Base-by-base conservation (phyloP, 2,888 invertebrate species). In the Pheosia gnoma region DNA sequence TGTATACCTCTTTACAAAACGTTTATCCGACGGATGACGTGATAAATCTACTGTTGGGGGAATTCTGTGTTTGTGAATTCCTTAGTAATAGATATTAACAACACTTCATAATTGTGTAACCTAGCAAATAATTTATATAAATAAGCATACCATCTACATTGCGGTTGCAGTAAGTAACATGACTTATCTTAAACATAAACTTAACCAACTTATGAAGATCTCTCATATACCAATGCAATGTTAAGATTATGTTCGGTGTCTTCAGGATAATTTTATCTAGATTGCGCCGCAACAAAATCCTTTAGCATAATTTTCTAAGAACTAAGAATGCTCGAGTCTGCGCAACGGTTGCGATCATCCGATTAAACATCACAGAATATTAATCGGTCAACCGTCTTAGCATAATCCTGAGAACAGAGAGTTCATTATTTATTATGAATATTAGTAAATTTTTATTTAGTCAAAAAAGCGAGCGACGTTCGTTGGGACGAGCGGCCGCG, bases 381-480 rank as follows among this genome's bases (percentile, higher is more conserved):
- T 91, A 89, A 91, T 92, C 89, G 85, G 78, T 74, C 79, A 71
- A 85, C 86, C 87, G 92, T 91, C 90, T 89, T 82, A 82, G 80
- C 82, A 83, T 87, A 86, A 88, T 91, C 86, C 85, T 86, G 88
- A 89, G 90, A 90, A 85, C 84, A 84, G 84, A 86, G 89, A 89
- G 87, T 91, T 91, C 91, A 93, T 93, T 93, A 93, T 93, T 93
- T 93, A 93, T 93, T 93, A 93, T 91, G 93, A 92, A 93, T 93
- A 93, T 93, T 93, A 93, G 93, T 93, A 89, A 92, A 92, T 93
- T 93, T 93, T 93, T 93, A 93, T 93, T 91, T 92, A 90, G 91
- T 90, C 88, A 87, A 93, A 93, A 93, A 92, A 88, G 87, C 85
- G 85, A 86, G 82, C 87, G 87, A 85, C 79, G 74, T 72, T 70